phyloP scores from a whole-genome alignment of 2,888 invertebrate genomes.

The Orthosia cruda region DNA sequence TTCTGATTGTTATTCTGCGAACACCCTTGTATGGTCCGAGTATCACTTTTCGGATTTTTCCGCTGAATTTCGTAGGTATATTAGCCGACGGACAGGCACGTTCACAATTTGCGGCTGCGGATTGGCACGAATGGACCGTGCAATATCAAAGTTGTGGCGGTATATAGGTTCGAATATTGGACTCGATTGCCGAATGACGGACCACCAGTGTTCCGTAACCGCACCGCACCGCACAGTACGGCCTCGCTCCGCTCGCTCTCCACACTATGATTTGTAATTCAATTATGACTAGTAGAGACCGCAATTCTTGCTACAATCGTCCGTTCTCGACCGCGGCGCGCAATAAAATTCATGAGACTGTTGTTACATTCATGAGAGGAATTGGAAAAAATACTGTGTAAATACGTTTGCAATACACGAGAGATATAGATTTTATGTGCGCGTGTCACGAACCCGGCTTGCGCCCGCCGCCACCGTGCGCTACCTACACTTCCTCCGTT shows the following conservation, averaged over 20 bases:
- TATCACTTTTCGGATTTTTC: slow-evolving; percentile 59
- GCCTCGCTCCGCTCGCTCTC: slow-evolving; percentile 28
- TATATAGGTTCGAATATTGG: slow-evolving; percentile 74
- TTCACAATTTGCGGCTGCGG: slow-evolving; percentile 80
- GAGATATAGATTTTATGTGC: slow-evolving; percentile 73
- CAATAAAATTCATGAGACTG: slow-evolving; percentile 82
- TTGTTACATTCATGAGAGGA: slow-evolving; percentile 75
- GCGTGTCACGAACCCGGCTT: slow-evolving; percentile 60
- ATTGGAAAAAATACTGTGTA: slow-evolving; percentile 76
- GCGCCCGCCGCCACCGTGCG: slow-evolving; percentile 25
- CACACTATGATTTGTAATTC: slow-evolving; percentile 78
- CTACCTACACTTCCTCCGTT: slow-evolving; percentile 25
- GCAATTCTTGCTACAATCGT: slow-evolving; percentile 70
- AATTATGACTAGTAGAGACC: slow-evolving; percentile 76
- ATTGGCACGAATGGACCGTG: too few relatives aligned
- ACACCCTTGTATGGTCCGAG: slow-evolving; percentile 35
- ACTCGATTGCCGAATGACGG: slow-evolving; percentile 69
- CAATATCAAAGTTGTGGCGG: slow-evolving; percentile 68
- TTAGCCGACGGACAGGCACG: slow-evolving; percentile 78
- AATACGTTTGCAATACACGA: slow-evolving; percentile 73
- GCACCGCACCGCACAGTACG: slow-evolving; percentile 15
- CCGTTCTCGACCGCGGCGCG: slow-evolving; percentile 67
- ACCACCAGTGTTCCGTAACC: too few relatives aligned
- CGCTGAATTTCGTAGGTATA: slow-evolving; percentile 71
- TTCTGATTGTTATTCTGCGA: slow-evolving; percentile 39